Base-by-base conservation (phyloP, 2,797 vertebrate species). In the Enteromius trimaculatus region DNA sequence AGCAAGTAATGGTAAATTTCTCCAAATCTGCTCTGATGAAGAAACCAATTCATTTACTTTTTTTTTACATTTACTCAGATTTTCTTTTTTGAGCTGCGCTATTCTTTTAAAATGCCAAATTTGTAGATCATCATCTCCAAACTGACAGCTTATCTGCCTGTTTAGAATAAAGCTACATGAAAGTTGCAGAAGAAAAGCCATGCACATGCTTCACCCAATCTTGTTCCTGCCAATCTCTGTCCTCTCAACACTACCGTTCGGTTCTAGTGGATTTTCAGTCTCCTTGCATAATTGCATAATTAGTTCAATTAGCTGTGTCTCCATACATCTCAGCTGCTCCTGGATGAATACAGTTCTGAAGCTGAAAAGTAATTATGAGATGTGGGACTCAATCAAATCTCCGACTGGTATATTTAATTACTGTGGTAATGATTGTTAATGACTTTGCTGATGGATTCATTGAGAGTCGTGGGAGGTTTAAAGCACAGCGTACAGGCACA, bases 401-500 rank as follows among this genome's bases (percentile, higher is more conserved):
- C 85, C 47, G 77, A 87, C 80, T 84, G 83, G 77, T 84, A 83
- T 79, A 86, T 89, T 89, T 89, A 89, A 87, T 89, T 89, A 89
- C 80, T 47, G 69, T 79, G 64, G 74, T 87, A 89, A 89, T 89
- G 80, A 86, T 86, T 87, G 78, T 71, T 89, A 89, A 89, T 87
- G 83, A 87, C 83, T 83, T 78, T 83, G 78, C 85, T 84, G 81
- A 84, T 86, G 71, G 83, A 83, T 85, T 81, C 78, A 81, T 58
- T 70, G 23, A 37, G 55, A 78, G 71, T 72, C 60, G 75, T 86
- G 13, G 75, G 68, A 71, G 83, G 51, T 64, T 64, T 85, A 76
- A 70, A 84, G 34, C 47, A 72, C 11, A 55, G 60, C 21, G 17
- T 82, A 75, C 70, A 80, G 53, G 16, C 51, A 1, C n/a, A 60